A percentile compares a stretch with the other conserved stretches of the same genome.
Conservation (phyloP, 2,888 invertebrate species). For the Anodontia alba region DNA sequence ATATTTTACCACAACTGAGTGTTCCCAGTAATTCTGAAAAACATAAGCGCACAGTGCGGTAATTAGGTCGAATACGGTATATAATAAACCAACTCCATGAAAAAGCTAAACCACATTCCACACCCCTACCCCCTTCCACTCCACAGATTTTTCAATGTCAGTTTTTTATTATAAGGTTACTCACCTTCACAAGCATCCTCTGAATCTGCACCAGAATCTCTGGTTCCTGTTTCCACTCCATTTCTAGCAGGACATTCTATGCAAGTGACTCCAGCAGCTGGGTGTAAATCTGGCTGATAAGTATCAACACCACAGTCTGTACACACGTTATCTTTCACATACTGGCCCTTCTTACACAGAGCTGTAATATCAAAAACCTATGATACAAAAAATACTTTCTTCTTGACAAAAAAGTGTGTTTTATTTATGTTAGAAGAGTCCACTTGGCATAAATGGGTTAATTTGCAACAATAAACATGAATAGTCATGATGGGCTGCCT, state of each 20-base stretch:
- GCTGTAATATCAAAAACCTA: constrained; percentile 46
- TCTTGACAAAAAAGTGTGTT: no score
- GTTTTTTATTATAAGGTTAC: not conserved
- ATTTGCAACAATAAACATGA: not conserved
- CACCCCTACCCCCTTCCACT: no score
- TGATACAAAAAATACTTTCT: no score
- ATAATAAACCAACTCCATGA: no score
- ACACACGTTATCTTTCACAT: not conserved
- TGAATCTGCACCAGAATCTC: not conserved
- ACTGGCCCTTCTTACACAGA: constrained; percentile 26
- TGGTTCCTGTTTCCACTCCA: not conserved
- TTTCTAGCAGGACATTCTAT: not conserved
- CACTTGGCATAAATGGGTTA: no score
- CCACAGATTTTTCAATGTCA: no score
- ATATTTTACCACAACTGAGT: no score
- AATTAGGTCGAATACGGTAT: no score
- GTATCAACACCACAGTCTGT: not conserved
- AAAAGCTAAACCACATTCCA: no score
- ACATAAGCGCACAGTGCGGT: no score
- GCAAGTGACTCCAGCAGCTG: not conserved
- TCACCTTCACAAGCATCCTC: not conserved
- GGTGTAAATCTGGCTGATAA: not conserved
- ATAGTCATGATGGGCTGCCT: not conserved
- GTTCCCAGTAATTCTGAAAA: no score
- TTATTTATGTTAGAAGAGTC: not conserved